Base-by-base conservation (phyloP, 2,888 invertebrate species). In the Dicranocentrus wangi region DNA sequence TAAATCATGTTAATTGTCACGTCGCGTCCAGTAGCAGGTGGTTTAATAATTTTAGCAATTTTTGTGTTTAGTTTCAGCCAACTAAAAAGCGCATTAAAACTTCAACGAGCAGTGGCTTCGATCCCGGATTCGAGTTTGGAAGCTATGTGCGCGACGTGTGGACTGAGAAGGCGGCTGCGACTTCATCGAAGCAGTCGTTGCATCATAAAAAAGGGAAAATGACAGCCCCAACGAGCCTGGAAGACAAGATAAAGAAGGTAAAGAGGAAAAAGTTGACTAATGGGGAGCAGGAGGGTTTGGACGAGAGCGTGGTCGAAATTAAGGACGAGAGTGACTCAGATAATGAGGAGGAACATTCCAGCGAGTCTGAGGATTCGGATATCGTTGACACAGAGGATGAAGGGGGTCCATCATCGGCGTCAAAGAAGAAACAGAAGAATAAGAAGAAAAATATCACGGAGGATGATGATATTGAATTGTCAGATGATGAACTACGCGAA, bases 61-160 rank as follows among this genome's bases (percentile, higher is more conserved):
- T n/a, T 42, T 83, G 83, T 21, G 86, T 90, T 83, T 87, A 95
- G 95, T 93, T 93, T 89, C 95, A 96, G 90, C 95, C 95, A 43
- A 93, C 93, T 0, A 94, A 94, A 88, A 92, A 93, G 39, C 72
- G 85, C 23, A 79, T 73, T 86, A 94, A 93, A 86, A 91, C 91
- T 43, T 92, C 92, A 82, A 91, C 92, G 84, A 92, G 92, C 83
- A 92, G 92, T 0, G 94, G 95, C 86, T 95, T 96, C 87, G 93
- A 94, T 87, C 92, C 92, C n/a, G 92, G 92, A 32, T 97, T 97
- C 87, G 91, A 94, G 86, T 97, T 97, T 90, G 92, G 94, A 42
- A 92, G 92, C 13, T 93, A 93, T 17, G 92, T 92, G 0, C 92
- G 93, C 81, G 95, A 96, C 86, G 95, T 95, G 88, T 94, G 95